A percentile compares a stretch with the other conserved stretches of the same genome.
Conservation (phyloP, 2,888 invertebrate genomes). For the Oxyteleia sp. region DNA sequence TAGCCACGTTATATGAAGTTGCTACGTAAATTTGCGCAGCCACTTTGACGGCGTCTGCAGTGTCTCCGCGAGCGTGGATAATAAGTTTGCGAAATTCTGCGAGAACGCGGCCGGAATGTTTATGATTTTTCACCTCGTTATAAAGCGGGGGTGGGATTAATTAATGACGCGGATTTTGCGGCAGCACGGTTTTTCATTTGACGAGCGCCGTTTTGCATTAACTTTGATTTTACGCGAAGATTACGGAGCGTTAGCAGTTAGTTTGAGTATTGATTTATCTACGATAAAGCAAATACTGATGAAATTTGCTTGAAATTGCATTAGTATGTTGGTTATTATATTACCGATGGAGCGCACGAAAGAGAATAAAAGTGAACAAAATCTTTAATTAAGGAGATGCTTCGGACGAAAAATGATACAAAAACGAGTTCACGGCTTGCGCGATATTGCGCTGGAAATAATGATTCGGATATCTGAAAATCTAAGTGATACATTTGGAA, state of each 20-base stretch:
- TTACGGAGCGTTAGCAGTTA: constrained; percentile 27
- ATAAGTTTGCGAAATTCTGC: constrained; percentile 38
- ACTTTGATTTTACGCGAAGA: constrained; percentile 22
- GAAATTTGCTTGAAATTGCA: too few species aligned
- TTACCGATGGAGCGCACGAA: too few species aligned
- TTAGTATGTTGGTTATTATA: too few species aligned
- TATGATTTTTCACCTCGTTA: constrained; percentile 3
- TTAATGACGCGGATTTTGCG: constrained; percentile 20
- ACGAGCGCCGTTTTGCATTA: constrained; percentile 21
- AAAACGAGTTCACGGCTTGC: too few species aligned
- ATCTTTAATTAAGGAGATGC: too few species aligned
- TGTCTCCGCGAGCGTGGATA: constrained; percentile 26
- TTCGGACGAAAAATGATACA: too few species aligned
- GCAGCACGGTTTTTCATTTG: neutral
- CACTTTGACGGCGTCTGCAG: constrained; percentile 19
- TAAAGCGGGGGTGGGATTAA: constrained; percentile 10
- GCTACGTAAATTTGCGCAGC: constrained; percentile 9
- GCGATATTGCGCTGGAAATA: too few species aligned
- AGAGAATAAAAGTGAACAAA: too few species aligned
- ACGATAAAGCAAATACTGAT: too few species aligned
- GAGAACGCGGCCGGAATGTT: constrained; percentile 1
- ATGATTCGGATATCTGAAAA: too few species aligned
- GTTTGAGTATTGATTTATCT: constrained; percentile 44
- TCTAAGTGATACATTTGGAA: too few species aligned
- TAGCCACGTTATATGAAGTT: too few species aligned